Base-by-base conservation (phyloP, 2,888 invertebrate genomes). In the Achlya flavicornis region DNA sequence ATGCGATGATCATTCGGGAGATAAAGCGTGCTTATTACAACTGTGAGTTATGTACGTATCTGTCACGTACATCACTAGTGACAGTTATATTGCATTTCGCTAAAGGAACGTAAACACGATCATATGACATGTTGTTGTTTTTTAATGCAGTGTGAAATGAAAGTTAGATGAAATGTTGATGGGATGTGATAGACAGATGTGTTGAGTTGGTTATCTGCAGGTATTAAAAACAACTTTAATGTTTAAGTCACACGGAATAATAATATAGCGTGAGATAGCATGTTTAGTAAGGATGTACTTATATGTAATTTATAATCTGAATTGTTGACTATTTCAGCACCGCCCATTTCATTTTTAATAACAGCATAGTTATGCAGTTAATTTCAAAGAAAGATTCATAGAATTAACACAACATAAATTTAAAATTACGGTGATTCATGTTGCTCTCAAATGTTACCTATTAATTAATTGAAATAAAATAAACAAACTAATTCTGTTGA, bases 131-230 rank as follows among this genome's bases (percentile, higher is more conserved):
- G 74, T 77, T 77, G 71, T 78, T 70, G 69, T 80, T 82, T 78
- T 79, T 78, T 74, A 78, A 77, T 68, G 69, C 68, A 74, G 80
- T 83, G 80, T 79, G 80, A 84, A 85, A 85, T 79, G 81, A 80
- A 79, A 81, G 77, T 75, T 65, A 66, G 58, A 67, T 70, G 69
- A 66, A 67, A 33, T 66, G 67, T 69, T 63, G 68, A 60, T 19
- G 43, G 43, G 14, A 6, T 4, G 46, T n/a, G 3, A 10, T 1
- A 4, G 5, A 10, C 11, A 4, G 5, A 6, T n/a, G 1, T 14
- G 46, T 7, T 46, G 46, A 3, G 7, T 46, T 35, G 19, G 14
- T 59, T 14, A 6, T 35, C 35, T 35, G 35, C 7, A 35, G 4
- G 35, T 26, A 2, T 26, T 26, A 26, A 35, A 35, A 6, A 35